Base-by-base conservation (phyloP, 2,797 vertebrate genomes). In the Chloroceryle amazona region DNA sequence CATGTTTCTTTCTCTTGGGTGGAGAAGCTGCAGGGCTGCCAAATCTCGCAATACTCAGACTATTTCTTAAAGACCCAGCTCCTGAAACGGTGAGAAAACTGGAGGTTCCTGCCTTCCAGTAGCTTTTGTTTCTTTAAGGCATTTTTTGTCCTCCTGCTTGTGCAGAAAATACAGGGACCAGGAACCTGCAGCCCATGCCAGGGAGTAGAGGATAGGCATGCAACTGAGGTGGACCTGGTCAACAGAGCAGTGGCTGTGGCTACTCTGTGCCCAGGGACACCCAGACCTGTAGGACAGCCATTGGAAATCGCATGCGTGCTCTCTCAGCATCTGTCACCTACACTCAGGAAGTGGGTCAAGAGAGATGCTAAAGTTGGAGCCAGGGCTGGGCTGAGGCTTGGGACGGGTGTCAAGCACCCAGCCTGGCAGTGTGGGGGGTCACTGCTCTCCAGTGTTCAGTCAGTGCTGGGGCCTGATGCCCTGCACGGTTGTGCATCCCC, bases 51-150 rank as follows among this genome's bases (percentile, higher is more conserved):
- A 35, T 79, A 42, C n/a, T 63, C 29, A 16, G 41, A 79, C n/a
- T 78, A 35, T n/a, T 91, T 75, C 91, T 96, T 95, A 95, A 94
- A 95, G 84, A 25, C 19, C 46, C 68, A 96, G 81, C 86, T 95
- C 65, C 79, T 20, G 28, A 67, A 87, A 72, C 3, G 18, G 35
- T 47, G 51, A 47, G 10, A 68, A 84, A 86, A 41, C 2, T 19
- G 58, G 33, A 20, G 58, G 41, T 60, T 93, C 49, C 54, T 1
- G 4, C 14, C 20, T 25, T 67, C 10, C 4, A 8, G 18, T 8
- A 11, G 33, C 58, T 91, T 86, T 81, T 83, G 42, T 84, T 35
- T 81, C 87, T 88, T 95, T 68, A 86, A 68, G 54, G 37, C 88
- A 21, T 18, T 90, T 55, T 60, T 82, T 0, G 4, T 73, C 25